Conservation (phyloP, 2,797 vertebrate species). For the Neopelma chrysocephalum region DNA sequence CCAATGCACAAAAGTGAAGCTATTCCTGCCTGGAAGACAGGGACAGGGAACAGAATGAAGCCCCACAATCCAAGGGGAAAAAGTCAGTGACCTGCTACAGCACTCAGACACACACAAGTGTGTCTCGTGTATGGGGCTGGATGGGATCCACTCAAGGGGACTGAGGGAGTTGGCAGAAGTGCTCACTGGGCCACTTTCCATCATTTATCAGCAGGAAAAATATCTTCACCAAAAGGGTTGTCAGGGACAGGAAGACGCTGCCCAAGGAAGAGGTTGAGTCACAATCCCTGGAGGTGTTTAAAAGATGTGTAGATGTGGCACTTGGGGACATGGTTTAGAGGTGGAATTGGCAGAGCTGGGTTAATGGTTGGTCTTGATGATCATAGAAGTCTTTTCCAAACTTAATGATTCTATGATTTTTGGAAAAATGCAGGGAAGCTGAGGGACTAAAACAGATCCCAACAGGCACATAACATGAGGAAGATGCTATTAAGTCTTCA, state of each 20-base stretch:
- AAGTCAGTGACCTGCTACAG: background rate
- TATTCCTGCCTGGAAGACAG: background rate
- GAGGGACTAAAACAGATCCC: background rate
- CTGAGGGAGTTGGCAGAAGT: background rate
- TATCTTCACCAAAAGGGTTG: background rate
- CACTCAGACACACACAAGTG: background rate
- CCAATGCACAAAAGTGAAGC: background rate
- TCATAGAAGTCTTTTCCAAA: background rate
- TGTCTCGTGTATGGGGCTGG: no score
- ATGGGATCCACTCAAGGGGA: background rate
- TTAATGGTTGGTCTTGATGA: background rate
- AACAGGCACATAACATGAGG: background rate
- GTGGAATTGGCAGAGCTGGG: background rate
- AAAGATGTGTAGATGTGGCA: background rate
- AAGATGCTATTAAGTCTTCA: background rate
- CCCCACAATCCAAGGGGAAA: background rate
- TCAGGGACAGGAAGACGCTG: background rate
- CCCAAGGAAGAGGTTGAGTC: background rate
- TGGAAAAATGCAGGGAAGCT: background rate
- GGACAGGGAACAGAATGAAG: background rate
- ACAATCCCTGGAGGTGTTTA: background rate
- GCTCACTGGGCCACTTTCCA: background rate
- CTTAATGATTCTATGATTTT: background rate
- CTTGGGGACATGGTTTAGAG: background rate
- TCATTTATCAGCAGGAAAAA: background rate